Evolutionary conservation across 53 echinoderm and acorn worm species (phyloP).

Genomic region (Actinopyga echinites): DNA sequence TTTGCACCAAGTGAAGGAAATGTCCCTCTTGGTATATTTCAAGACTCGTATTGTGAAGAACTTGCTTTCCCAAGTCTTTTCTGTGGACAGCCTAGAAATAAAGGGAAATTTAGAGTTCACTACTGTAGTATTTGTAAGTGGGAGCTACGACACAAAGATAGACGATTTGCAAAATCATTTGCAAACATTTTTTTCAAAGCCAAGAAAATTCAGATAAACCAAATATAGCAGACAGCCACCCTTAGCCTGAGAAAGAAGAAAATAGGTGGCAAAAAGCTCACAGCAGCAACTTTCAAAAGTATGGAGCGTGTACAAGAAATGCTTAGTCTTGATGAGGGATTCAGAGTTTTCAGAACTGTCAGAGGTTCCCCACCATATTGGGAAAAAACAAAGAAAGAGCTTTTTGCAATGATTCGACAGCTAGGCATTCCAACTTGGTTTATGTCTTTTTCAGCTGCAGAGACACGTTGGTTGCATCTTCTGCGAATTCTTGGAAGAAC

Average conservation of each 20-base stretch:
- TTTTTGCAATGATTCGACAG: conserved; percentile 70
- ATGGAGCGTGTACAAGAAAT: conserved; percentile 4
- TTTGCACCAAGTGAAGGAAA: conserved; percentile 30
- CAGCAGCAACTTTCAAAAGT: conserved; percentile 3
- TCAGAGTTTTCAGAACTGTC: conserved; percentile 37
- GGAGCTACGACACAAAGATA: conserved; percentile 36
- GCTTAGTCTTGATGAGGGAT: conserved; percentile 49
- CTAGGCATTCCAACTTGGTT: conserved; percentile 64
- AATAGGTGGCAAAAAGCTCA: conserved; percentile 14
- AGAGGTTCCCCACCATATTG: conserved; percentile 76
- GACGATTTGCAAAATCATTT: conserved; percentile 44
- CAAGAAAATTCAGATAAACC: conserved; percentile 43
- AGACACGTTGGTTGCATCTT: conserved; percentile 45
- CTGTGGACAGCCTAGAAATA: conserved; percentile 24
- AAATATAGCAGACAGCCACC: background rate
- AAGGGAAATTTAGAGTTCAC: conserved; percentile 4
- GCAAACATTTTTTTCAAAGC: conserved; percentile 43
- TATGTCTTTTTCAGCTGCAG: conserved; percentile 51
- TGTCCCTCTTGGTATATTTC: conserved; percentile 5
- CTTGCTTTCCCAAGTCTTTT: conserved; percentile 49
- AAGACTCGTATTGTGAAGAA: conserved; percentile 42
- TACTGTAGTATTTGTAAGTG: conserved; percentile 44
- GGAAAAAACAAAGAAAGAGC: conserved; percentile 57
- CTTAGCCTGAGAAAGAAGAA: conserved; percentile 43
- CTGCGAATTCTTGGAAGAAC: conserved; percentile 40